These are phyloP conservation scores for Margarornis squamiger DNA, from an alignment of 2,797 vertebrate species.

Conservation along the genomic window DNA sequence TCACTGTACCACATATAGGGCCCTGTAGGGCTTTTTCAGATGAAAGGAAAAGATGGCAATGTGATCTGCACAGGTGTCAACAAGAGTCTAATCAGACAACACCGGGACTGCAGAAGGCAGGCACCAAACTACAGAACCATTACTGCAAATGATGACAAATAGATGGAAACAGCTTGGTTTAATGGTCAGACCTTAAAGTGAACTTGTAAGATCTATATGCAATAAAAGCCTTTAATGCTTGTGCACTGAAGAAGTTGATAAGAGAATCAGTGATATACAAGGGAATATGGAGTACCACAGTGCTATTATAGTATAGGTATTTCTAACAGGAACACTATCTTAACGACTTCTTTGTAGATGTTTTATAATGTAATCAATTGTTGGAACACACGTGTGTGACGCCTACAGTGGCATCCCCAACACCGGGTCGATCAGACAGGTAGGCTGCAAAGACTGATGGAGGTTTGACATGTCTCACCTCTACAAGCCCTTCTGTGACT, in stretches of 20 bases:
- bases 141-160: constrained; percentile 60
- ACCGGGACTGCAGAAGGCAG: not conserved
- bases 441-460: not conserved
- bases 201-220: constrained; percentile 52
- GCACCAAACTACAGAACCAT: not conserved
- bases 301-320: not conserved
- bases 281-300: constrained; percentile 2
- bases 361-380: not conserved
- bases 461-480: not conserved
- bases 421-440: not conserved
- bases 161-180: constrained; percentile 38
- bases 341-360: not conserved
- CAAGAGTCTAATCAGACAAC: constrained; percentile 26
- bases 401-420: not conserved
- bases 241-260: constrained; percentile 17
- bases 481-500: not conserved
- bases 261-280: constrained; percentile 24
- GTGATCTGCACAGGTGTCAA: constrained; percentile 14
- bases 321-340: not conserved
- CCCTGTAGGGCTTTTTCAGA: constrained; percentile 40
- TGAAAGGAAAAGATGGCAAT: constrained; percentile 4
- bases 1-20: not conserved
- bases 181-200: constrained; percentile 49
- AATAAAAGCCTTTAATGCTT: constrained; percentile 46
- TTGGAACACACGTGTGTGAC: fast-evolving